A percentile compares a stretch with the other conserved stretches of the same genome.
Evolutionary conservation across 1,140 invertebrate species (phyloP).

Genomic region (Zaprionus nigranus): DNA sequence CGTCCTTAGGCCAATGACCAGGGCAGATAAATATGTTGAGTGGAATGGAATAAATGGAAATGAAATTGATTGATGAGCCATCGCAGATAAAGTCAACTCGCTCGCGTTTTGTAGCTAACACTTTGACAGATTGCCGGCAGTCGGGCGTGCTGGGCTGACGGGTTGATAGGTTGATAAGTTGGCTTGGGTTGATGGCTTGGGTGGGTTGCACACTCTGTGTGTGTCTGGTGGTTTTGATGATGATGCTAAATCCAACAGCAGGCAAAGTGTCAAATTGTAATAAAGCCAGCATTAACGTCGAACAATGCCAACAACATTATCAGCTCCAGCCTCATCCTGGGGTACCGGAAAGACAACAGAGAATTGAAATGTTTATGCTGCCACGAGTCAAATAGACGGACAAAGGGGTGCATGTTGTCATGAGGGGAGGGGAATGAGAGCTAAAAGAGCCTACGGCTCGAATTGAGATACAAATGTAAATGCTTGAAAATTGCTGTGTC

Average conservation of each 20-base stretch:
- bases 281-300: constrained; percentile 47
- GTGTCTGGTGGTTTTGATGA: background rate
- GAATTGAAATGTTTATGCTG: constrained; percentile 34
- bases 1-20: constrained; percentile 1
- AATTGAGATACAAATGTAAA: constrained; percentile 59
- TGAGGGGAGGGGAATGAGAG: too few species aligned
- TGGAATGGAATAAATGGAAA: constrained; percentile 73
- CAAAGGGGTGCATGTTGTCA: constrained; percentile 49
- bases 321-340: constrained; percentile 2
- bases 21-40: constrained; percentile 54
- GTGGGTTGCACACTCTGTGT: too few species aligned
- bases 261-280: constrained; percentile 63
- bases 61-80: constrained; percentile 75
- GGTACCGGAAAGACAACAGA: constrained; percentile 1
- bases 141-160: background rate
- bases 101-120: constrained; percentile 53
- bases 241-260: constrained; percentile 45
- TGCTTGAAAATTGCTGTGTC: constrained; percentile 54
- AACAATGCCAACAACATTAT: constrained; percentile 55
- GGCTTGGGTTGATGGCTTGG: background rate
- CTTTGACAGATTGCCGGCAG: constrained; percentile 76
- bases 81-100: constrained; percentile 21
- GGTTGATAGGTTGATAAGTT: background rate
- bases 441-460: background rate
- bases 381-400: constrained; percentile 67